These are phyloP conservation scores for Protophormia terraenovae DNA, from an alignment of 2,888 invertebrate genomes.

Conservation along the genomic window DNA sequence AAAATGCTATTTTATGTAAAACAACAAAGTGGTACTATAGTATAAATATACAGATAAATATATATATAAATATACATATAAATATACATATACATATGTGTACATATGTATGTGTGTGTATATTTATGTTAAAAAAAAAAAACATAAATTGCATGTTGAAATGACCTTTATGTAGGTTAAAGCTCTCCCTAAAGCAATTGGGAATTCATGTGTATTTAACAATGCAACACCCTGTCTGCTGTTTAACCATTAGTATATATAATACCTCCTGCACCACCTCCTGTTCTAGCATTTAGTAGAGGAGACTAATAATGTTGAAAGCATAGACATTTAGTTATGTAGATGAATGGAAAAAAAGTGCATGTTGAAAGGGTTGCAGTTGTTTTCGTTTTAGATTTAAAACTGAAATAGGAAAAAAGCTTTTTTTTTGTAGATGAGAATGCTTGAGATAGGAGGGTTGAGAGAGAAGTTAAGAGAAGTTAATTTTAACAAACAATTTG, in stretches of 20 bases:
- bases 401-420: neutral
- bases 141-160: slow-evolving; percentile 55
- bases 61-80: too few relatives aligned
- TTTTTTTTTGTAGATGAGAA: neutral
- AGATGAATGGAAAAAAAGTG: neutral
- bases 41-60: too few relatives aligned
- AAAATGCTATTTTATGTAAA: too few relatives aligned
- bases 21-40: too few relatives aligned
- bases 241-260: neutral
- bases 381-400: too few relatives aligned
- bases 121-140: neutral
- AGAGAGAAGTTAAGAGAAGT: neutral
- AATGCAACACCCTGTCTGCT: slow-evolving; percentile 50
- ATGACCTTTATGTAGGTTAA: slow-evolving; percentile 81
- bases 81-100: too few relatives aligned
- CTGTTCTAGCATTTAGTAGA: neutral
- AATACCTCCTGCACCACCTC: neutral
- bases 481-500: too few relatives aligned
- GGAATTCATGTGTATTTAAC: slow-evolving; percentile 8
- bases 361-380: neutral
- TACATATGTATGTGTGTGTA: too few relatives aligned
- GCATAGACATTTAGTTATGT: neutral
- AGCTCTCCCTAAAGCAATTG: slow-evolving; percentile 71
- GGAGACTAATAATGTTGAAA: neutral
- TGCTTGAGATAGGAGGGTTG: neutral